phyloP scores from a whole-genome alignment of 2,888 invertebrate genomes.

The Acronicta psi region DNA sequence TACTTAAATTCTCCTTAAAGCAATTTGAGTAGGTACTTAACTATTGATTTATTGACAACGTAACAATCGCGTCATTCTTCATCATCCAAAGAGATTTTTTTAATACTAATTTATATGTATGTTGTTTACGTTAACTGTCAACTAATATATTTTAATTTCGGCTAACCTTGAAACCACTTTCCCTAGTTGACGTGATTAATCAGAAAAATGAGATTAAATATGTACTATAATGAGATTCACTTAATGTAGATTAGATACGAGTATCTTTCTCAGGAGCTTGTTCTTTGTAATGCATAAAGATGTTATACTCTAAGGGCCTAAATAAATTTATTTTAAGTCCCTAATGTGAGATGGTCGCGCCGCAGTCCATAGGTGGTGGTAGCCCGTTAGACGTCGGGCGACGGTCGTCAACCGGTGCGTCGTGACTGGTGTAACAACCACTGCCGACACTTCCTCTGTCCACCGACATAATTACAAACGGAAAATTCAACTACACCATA shows the following conservation, averaged over 20 bases:
- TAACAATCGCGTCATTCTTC: neutral
- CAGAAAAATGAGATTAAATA: neutral
- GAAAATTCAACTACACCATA: conserved; percentile 84
- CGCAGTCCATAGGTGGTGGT: conserved; percentile 74
- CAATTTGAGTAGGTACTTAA: conserved; percentile 8
- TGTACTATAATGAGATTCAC: neutral
- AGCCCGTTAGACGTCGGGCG: conserved; percentile 78
- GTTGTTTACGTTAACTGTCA: neutral
- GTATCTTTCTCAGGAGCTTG: neutral
- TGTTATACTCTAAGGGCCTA: conserved; percentile 29
- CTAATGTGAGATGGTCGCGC: conserved; percentile 77
- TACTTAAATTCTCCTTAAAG: conserved; percentile 13
- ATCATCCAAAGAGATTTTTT: no score
- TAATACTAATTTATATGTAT: no score
- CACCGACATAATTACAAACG: conserved; percentile 84
- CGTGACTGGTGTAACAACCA: conserved; percentile 85
- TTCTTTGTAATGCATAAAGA: conserved; percentile 10
- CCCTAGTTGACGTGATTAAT: neutral
- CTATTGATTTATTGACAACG: conserved; percentile 28
- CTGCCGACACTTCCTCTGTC: conserved; percentile 81
- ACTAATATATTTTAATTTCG: neutral
- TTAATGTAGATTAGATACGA: neutral
- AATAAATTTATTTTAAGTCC: conserved; percentile 63
- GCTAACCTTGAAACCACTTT: neutral
- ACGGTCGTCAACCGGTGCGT: conserved; percentile 78